Base-by-base conservation (phyloP, 2,797 vertebrate species). In the Hippocampus kuda region DNA sequence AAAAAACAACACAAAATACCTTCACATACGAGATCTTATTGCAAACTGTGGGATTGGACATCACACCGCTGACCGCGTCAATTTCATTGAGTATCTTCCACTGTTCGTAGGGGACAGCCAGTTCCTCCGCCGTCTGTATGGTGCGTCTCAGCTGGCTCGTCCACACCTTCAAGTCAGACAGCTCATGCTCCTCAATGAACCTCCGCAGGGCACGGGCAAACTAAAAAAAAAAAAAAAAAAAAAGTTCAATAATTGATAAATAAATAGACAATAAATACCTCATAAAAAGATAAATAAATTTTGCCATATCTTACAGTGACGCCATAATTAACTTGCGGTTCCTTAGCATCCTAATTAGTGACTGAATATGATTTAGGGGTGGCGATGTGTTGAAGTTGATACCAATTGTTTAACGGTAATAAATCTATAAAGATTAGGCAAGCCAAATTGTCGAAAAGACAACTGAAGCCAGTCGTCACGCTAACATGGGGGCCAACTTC, bases 1-100 rank as follows among this genome's bases (percentile, higher is more conserved):
- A 9, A 4, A 59, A 54, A 16, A 0, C n/a, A 68, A 3, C 22
- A 24, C 9, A 24, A 24, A 44, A 64, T n/a, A 46, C 5, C 7
- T 65, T 54, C 27, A 54, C 2, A 16, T 20, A 38, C 30, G 18
- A 7, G 16, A n/a, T 54, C 12, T 42, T 11, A 24, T 24, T 26
- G 26, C 46, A 53, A n/a, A 7, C 24, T 34, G 65, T 20, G 20
- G 53, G 12, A 51, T 18, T 7, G 2, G 16, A 30, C 26, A 18
- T 34, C 20, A 24, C 15, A 5, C 65, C 80, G 94, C 97, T 93
- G 82, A 99, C 96, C 53, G 95, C 96, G 75, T 98, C 96, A 0
- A 99, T 97, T 85, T 99, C 97, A 0, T 99, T 98, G 78, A 98
- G 92, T 69, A 97, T 97, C 85, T 99, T 99, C 97, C 96, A 98